Evolutionary conservation across 2,888 invertebrate species (phyloP), one percentile per base, ranked within the genome.

Genomic region (Meganola albula): DNA sequence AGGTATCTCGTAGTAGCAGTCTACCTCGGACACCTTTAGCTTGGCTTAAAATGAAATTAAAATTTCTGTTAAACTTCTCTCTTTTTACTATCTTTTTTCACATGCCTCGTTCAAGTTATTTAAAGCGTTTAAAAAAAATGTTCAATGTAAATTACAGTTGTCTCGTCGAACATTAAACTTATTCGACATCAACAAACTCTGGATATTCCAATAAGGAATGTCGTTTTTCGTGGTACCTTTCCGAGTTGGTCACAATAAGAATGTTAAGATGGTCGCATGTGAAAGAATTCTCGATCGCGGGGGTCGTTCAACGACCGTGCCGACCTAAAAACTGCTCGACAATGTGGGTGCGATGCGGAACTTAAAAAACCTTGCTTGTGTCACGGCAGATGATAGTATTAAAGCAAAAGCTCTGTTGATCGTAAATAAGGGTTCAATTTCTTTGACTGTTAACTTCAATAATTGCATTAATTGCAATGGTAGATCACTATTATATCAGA

Each of bases 261-360:
- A 62, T 57, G 57, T 57, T 49, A 37, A 53, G 52, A 63, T 64
- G 51, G 58, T 58, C 50, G 52, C 34, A 56, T 61, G 58, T 49
- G 53, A 61, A 61, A 54, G 60, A 68, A 71, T 69, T 56, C 51
- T 42, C 53, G 53, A 48, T 47, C 44, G 55, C 34, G 41, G 55
- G 60, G 60, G 59, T 63, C 64, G 64, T 58, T 51, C 56, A 57
- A 47, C 45, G 59, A 62, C 62, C 62, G 59, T 43, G 39, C 42
- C 48, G 59, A 56, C 62, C 63, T 60, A 54, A 57, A 67, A 67
- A 63, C 59, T 62, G 59, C 49, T 57, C 64, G 61, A 65, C 64
- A 66, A 67, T 63, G 53, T 55, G 53, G 61, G 56, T 48, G 64
- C 66, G 67, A 69, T 67, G 69, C 66, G 70, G 69, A 70, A 71